A percentile compares a stretch with the other conserved stretches of the same genome.
Conservation (phyloP, 2,888 invertebrate species). For the Idaea straminata region DNA sequence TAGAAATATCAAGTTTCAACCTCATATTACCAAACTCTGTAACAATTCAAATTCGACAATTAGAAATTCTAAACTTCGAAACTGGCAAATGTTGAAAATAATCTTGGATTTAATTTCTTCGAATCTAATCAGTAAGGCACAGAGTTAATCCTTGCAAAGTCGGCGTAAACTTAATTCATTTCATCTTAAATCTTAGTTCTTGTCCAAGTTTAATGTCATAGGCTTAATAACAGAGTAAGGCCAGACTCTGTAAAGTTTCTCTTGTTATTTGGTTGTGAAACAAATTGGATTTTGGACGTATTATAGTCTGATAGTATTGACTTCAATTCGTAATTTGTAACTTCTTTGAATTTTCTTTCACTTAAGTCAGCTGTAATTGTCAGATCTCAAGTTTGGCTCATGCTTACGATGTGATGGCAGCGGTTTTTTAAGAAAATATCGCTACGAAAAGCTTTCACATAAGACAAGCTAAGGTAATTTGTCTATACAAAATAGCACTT, state of each 20-base stretch:
- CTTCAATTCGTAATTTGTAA: background rate
- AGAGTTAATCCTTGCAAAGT: constrained; percentile 32
- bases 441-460: background rate
- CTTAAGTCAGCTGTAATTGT: too few species aligned
- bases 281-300: constrained; percentile 27
- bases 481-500: constrained; percentile 9
- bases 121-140: constrained; percentile 29
- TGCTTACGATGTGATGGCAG: background rate
- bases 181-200: constrained; percentile 29
- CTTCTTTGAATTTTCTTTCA: background rate
- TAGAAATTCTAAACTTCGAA: constrained; percentile 1
- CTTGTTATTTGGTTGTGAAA: constrained; percentile 25
- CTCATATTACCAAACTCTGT: background rate
- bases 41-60: constrained; percentile 1
- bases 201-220: constrained; percentile 33
- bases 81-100: constrained; percentile 9
- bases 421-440: background rate
- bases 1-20: background rate
- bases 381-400: too few species aligned
- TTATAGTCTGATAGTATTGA: constrained; percentile 23
- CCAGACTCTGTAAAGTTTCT: constrained; percentile 24
- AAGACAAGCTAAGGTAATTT: constrained; percentile 5
- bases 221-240: constrained; percentile 30
- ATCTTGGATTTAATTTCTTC: constrained; percentile 28
- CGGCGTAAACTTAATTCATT: constrained; percentile 29